Evolutionary conservation across 2,888 invertebrate species (phyloP).

Genomic region (Drosophila recens): DNA sequence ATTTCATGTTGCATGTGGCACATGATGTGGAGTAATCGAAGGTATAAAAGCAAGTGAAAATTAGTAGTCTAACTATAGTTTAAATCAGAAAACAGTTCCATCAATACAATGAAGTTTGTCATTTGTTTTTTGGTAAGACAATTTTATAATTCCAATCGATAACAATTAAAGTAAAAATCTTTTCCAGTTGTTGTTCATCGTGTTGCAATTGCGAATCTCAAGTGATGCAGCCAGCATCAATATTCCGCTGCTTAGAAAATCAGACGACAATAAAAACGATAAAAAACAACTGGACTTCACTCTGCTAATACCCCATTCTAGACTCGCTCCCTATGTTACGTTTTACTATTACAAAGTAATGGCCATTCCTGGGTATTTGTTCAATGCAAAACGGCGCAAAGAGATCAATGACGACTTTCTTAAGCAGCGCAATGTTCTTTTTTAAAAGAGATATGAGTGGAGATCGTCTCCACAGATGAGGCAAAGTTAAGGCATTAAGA

Average conservation of each 20-base stretch:
- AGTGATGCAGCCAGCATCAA: not conserved
- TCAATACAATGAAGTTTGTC: slow-evolving; percentile 2
- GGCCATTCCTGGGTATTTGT: not conserved
- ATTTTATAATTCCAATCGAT: not conserved
- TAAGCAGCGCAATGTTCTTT: not conserved
- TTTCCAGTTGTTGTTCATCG: not conserved
- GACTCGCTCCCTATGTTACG: too few species aligned
- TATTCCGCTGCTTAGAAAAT: not conserved
- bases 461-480: too few species aligned
- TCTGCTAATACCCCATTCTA: too few species aligned
- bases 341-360: not conserved
- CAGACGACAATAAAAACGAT: not conserved
- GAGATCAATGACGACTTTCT: not conserved
- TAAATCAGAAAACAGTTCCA: not conserved
- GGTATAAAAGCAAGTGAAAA: slow-evolving; percentile 24
- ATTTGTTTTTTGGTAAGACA: slow-evolving; percentile 10
- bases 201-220: not conserved
- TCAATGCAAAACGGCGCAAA: not conserved
- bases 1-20: not conserved
- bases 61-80: slow-evolving; percentile 8
- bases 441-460: not conserved
- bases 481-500: too few species aligned
- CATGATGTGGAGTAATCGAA: too few species aligned
- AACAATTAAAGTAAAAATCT: too few species aligned
- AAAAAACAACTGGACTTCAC: not conserved